Evolutionary conservation across 2,888 invertebrate genomes (phyloP), one percentile per base, ranked within the genome.

Genomic region (Erebia epiphron): DNA sequence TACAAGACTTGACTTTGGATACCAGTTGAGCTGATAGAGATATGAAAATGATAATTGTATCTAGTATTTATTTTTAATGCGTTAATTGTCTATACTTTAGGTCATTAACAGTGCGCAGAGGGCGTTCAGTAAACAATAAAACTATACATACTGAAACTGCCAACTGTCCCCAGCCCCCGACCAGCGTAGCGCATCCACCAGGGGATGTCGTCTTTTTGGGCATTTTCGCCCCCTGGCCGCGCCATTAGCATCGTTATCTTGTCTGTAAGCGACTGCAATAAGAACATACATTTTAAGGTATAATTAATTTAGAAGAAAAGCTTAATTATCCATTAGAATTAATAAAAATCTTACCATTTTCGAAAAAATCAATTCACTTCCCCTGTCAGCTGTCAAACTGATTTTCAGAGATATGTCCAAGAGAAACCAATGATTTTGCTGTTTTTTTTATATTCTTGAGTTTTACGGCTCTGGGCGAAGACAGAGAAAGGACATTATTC

Each of bases 141-240:
- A 77, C 74, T 80, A 83, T 87, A 95, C 96, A 95, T 94, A 98
- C 98, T 94, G 88, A 96, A 95, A 87, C 97, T 96, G 86, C 97
- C 98, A 86, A 96, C 95, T 78, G 97, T 97, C 76, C 98, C 98
- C 80, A 98, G 92, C 78, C 96, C 95, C 83, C 97, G 95, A 79
- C 96, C 97, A 86, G 95, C 97, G 92, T 97, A 97, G 91, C 97
- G 97, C 95, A 98, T 95, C 95, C 97, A 98, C 97, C 97, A 97
- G 78, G 98, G 97, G 79, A 96, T 95, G 89, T 97, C 97, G 89
- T 97, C 97, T 94, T 96, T 96, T 78, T 95, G 95, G 76, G 93
- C 94, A 80, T 95, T 95, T 88, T 97, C 97, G 86, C 96, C 96
- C 79, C 96, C 96, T 75, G 97, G 97, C 83, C 96, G 95, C 82